phyloP scores from a whole-genome alignment of 2,888 invertebrate species.

The Apodemia zela region DNA sequence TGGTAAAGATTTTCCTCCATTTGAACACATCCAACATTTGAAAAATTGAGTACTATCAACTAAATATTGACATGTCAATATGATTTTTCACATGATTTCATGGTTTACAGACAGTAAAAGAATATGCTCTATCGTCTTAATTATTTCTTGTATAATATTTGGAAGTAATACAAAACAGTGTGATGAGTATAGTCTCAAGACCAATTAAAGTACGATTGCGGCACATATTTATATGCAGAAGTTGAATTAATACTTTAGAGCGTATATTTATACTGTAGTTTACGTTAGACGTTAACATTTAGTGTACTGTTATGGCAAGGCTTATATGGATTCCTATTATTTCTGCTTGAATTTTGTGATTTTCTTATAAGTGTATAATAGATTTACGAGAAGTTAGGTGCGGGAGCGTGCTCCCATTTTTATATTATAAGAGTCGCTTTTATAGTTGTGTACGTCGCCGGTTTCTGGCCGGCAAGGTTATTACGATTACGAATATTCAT shows the following conservation, averaged over 20 bases:
- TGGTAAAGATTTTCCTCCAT: too few relatives aligned
- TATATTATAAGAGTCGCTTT: constrained; percentile 77
- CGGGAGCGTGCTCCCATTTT: constrained; percentile 68
- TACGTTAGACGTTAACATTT: constrained; percentile 28
- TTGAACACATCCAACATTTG: too few relatives aligned
- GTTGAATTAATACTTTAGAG: background rate
- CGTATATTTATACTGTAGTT: background rate
- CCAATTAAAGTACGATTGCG: background rate
- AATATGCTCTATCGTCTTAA: background rate
- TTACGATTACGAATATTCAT: constrained; percentile 35
- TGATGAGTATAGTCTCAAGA: too few relatives aligned
- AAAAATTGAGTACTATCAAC: background rate
- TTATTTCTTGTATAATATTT: background rate
- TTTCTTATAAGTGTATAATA: constrained; percentile 76
- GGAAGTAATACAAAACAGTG: background rate
- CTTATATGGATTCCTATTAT: constrained; percentile 62
- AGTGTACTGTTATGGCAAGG: constrained; percentile 14
- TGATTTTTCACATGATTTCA: constrained; percentile 12
- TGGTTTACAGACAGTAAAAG: constrained; percentile 5
- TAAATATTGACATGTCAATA: background rate
- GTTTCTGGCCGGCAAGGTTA: constrained; percentile 33
- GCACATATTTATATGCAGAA: background rate
- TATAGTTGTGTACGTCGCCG: constrained; percentile 49
- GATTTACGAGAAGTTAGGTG: constrained; percentile 72
- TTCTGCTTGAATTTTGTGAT: constrained; percentile 80